Percentiles rank a stretch among this genome's conserved stretches.
phyloP scores from a whole-genome alignment of 2,888 invertebrate genomes.

The Eulithis testata region DNA sequence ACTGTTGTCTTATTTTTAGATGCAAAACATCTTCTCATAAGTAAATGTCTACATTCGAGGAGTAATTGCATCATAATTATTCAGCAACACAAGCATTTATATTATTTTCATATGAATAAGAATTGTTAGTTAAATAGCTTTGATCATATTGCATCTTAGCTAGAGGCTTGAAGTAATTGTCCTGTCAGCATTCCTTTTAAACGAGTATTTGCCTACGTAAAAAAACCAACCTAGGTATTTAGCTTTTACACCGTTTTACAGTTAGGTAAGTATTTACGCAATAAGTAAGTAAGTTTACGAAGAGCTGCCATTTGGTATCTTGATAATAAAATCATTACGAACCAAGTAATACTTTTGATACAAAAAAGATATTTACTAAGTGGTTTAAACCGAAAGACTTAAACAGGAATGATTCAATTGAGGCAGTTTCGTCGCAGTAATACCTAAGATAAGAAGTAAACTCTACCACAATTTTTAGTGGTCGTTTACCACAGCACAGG shows the following conservation, averaged over 20 bases:
- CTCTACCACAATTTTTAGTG: constrained; percentile 20
- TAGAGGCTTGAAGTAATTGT: constrained; percentile 1
- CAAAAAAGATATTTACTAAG: too few species aligned
- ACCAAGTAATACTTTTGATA: too few species aligned
- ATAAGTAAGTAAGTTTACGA: too few species aligned
- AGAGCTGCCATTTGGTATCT: too few species aligned
- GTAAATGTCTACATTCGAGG: too few species aligned
- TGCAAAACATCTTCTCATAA: too few species aligned
- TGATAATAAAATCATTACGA: too few species aligned
- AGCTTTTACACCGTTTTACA: background rate
- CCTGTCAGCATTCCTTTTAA: constrained; percentile 14
- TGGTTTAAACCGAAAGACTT: background rate
- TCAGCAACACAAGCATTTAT: too few species aligned
- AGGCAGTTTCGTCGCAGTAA: background rate
- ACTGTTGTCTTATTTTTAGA: too few species aligned
- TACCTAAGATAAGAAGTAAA: constrained; percentile 1
- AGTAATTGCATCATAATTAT: too few species aligned
- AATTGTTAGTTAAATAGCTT: background rate
- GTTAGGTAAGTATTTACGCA: too few species aligned
- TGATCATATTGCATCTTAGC: constrained; percentile 10
- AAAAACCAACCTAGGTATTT: background rate
- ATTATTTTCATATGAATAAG: too few species aligned
- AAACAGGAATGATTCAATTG: background rate
- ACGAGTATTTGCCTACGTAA: background rate
- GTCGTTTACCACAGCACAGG: constrained; percentile 20